phyloP scores from a whole-genome alignment of 2,113 vertebrate genomes.

The Trogon surrucura region DNA sequence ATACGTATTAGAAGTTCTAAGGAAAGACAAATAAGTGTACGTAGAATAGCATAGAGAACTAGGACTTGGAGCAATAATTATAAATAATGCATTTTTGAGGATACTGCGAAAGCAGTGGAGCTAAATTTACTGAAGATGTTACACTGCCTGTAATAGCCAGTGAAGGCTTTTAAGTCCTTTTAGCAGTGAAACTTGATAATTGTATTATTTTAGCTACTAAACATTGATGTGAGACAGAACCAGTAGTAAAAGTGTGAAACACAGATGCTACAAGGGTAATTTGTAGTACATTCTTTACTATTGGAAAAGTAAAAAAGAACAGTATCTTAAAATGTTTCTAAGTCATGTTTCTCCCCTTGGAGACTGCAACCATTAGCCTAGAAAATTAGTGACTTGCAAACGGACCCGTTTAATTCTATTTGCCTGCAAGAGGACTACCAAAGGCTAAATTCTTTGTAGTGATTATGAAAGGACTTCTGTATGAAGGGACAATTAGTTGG shows the following conservation, averaged over 20 bases:
- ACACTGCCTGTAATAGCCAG: background rate
- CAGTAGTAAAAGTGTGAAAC: background rate
- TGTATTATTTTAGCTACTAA: background rate
- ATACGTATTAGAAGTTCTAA: background rate
- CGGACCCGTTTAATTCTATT: background rate
- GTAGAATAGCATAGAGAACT: background rate
- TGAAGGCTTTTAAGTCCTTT: background rate
- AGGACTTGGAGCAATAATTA: background rate
- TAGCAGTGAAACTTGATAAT: background rate
- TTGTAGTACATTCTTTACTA: background rate
- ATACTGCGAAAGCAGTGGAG: background rate
- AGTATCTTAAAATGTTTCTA: background rate
- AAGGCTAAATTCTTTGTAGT: background rate
- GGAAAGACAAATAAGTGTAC: background rate
- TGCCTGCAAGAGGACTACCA: background rate
- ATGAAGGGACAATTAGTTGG: background rate
- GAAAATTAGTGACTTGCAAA: background rate
- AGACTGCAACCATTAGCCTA: background rate
- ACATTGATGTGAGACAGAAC: background rate
- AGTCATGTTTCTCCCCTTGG: background rate
- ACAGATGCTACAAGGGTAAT: background rate
- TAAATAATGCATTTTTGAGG: background rate
- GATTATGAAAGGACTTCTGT: background rate
- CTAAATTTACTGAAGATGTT: background rate
- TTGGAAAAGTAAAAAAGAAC: background rate